Evolutionary conservation across 2,113 vertebrate genomes (phyloP).

Genomic region (Sigmodon hispidus): DNA sequence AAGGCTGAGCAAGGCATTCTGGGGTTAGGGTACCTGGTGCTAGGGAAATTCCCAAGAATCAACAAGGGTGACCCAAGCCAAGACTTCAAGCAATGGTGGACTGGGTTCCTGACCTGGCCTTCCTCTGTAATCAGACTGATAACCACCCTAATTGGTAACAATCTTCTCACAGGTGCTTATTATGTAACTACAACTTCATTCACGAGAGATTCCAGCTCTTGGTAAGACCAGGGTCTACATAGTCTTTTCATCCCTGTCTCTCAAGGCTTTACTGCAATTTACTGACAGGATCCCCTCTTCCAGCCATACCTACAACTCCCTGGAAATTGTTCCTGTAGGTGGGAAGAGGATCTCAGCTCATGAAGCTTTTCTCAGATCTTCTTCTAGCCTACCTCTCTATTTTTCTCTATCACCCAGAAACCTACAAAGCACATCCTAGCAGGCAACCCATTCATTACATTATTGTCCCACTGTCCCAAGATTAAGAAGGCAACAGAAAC

Average conservation of each 20-base stretch:
- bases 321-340: not conserved
- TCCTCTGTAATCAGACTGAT: no score
- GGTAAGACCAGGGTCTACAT: not conserved
- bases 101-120: no score
- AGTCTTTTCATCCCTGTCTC: not conserved
- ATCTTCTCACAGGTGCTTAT: not conserved
- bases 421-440: not conserved
- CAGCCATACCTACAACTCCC: not conserved
- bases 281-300: not conserved
- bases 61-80: no score
- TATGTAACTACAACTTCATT: not conserved
- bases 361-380: not conserved
- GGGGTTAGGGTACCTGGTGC: no score
- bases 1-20: no score
- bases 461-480: not conserved
- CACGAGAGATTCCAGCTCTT: no score
- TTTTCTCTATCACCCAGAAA: not conserved
- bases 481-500: not conserved
- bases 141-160: no score
- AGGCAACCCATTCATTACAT: not conserved
- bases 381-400: not conserved
- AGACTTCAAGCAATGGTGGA: no score
- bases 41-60: no score
- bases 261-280: not conserved
- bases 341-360: not conserved